A percentile compares a stretch with the other conserved stretches of the same genome.
Conservation (phyloP, 2,888 invertebrate species). For the Cyrtodaria siliqua region DNA sequence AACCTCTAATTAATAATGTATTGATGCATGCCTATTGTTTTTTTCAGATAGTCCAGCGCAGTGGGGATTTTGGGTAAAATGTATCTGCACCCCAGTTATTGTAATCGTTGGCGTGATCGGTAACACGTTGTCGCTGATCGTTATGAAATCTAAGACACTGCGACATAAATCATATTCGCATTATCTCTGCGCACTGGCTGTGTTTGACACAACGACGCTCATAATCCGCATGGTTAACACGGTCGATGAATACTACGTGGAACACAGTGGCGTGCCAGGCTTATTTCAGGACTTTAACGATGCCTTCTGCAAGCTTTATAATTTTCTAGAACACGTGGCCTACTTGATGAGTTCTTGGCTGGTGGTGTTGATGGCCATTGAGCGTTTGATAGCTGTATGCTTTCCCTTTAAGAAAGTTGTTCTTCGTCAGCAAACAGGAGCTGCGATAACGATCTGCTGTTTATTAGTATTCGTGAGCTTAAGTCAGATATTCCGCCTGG, state of each 20-base stretch:
- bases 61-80: constrained; percentile 79
- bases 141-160: constrained; percentile 81
- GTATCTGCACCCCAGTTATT: constrained; percentile 77
- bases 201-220: constrained; percentile 81
- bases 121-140: constrained; percentile 78
- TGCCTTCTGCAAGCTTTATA: constrained; percentile 78
- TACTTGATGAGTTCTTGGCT: constrained; percentile 83
- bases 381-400: constrained; percentile 81
- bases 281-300: constrained; percentile 70
- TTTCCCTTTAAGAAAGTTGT: constrained; percentile 80
- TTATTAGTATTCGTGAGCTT: constrained; percentile 75
- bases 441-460: constrained; percentile 74
- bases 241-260: constrained; percentile 51
- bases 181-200: constrained; percentile 81
- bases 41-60: too few species aligned
- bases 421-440: constrained; percentile 77
- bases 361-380: constrained; percentile 83
- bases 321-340: constrained; percentile 78
- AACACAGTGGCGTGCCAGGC: constrained; percentile 18
- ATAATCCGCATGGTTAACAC: constrained; percentile 67
- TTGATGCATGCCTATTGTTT: too few species aligned
- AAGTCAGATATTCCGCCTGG: constrained; percentile 79
- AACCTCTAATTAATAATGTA: too few species aligned
- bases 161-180: constrained; percentile 83
- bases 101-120: constrained; percentile 80